Evolutionary conservation across 2,797 vertebrate genomes (phyloP).

Genomic region (Alosa sapidissima): DNA sequence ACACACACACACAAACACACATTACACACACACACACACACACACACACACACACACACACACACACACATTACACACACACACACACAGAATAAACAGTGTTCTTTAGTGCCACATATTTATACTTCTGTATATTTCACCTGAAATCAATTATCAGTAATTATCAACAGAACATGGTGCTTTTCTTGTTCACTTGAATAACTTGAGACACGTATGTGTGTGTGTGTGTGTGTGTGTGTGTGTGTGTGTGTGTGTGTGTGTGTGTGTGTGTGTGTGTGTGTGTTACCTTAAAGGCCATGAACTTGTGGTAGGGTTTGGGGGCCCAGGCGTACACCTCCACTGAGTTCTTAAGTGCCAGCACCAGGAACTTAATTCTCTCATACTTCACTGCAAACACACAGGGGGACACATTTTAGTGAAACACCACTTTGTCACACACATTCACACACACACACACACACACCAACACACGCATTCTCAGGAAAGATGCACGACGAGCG

Average conservation of each 20-base stretch:
- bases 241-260: neutral
- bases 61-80: neutral
- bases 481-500: too few relatives aligned
- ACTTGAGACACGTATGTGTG: neutral
- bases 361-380: slow-evolving; percentile 89
- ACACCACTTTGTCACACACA: neutral
- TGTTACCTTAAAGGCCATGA: slow-evolving; percentile 90
- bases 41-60: neutral
- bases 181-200: too few relatives aligned
- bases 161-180: too few relatives aligned
- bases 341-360: slow-evolving; percentile 89
- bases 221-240: neutral
- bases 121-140: too few relatives aligned
- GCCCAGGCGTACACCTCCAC: slow-evolving; percentile 92
- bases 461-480: neutral
- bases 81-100: too few relatives aligned
- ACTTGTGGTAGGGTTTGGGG: slow-evolving; percentile 90
- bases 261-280: neutral
- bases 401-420: neutral
- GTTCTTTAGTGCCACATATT: too few relatives aligned
- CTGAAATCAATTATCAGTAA: too few relatives aligned
- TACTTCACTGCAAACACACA: slow-evolving; percentile 81
- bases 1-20: neutral
- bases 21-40: neutral
- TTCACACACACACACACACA: neutral